Conservation (phyloP, 2,888 invertebrate genomes). For the Creontiades dilutus region DNA sequence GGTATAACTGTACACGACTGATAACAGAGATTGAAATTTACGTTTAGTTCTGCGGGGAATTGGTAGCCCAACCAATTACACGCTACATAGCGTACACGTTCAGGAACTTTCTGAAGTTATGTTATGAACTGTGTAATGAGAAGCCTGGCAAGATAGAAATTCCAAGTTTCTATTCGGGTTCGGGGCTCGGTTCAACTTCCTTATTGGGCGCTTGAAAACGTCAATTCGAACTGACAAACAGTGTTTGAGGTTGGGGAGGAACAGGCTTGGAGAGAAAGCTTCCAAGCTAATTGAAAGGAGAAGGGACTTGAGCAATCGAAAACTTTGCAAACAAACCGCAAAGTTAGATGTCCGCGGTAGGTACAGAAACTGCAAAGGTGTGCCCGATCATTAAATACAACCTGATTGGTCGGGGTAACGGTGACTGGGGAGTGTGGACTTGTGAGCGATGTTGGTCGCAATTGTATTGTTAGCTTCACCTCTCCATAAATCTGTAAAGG, state of each 20-base stretch:
- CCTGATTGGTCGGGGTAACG: slow-evolving; percentile 17
- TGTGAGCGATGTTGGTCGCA: slow-evolving; percentile 33
- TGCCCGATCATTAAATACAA: slow-evolving; percentile 29
- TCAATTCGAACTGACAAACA: neutral
- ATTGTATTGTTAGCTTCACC: slow-evolving; percentile 44
- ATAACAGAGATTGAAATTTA: no score
- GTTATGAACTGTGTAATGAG: neutral
- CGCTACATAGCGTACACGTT: no score
- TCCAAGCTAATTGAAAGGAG: slow-evolving; percentile 27
- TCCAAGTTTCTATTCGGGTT: neutral
- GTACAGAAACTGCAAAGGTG: slow-evolving; percentile 19
- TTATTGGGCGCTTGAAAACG: neutral
- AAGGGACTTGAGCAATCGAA: slow-evolving; percentile 6
- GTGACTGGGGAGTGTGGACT: neutral
- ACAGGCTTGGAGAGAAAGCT: slow-evolving; percentile 13
- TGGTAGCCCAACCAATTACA: no score
- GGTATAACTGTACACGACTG: no score
- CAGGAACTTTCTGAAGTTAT: no score
- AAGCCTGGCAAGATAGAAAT: neutral
- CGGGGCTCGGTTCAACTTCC: neutral
- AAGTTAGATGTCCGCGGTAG: slow-evolving; percentile 10
- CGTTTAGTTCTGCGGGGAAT: no score
- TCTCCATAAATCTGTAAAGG: slow-evolving; percentile 49
- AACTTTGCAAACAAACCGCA: slow-evolving; percentile 35
- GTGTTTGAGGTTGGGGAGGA: neutral